phyloP scores from a whole-genome alignment of 2,113 vertebrate genomes.

The Phalacrocorax aristotelis region DNA sequence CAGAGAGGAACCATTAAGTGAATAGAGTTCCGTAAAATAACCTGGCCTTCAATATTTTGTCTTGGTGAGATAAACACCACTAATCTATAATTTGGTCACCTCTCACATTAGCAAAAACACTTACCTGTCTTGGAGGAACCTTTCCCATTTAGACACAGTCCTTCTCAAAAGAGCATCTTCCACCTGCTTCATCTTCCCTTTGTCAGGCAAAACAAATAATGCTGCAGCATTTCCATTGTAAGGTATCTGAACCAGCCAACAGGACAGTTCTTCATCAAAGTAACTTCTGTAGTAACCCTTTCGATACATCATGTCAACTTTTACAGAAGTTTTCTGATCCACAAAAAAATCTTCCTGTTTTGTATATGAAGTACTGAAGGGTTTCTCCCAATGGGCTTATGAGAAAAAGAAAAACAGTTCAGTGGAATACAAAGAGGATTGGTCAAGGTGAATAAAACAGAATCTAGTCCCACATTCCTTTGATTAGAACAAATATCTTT shows the following conservation, averaged over 20 bases:
- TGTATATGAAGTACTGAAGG: conserved; percentile 60
- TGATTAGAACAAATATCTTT: neutral
- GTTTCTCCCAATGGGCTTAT: conserved; percentile 75
- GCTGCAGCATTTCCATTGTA: conserved; percentile 42
- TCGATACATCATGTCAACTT: conserved; percentile 71
- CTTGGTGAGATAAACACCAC: neutral
- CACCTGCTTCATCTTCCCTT: conserved; percentile 57
- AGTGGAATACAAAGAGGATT: neutral
- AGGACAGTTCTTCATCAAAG: conserved; percentile 73
- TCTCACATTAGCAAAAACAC: neutral
- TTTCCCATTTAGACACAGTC: conserved; percentile 58
- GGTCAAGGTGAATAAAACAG: neutral
- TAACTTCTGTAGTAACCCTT: conserved; percentile 69
- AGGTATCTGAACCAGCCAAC: conserved; percentile 71
- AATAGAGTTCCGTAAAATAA: neutral
- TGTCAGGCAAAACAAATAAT: conserved; percentile 62
- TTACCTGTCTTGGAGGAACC: conserved; percentile 49
- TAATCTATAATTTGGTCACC: neutral
- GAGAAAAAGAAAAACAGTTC: neutral
- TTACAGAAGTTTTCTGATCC: conserved; percentile 8
- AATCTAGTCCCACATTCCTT: neutral
- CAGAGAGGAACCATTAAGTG: neutral
- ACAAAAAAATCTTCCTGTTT: conserved; percentile 60
- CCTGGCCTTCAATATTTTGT: neutral
- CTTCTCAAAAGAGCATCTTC: conserved; percentile 51